These are phyloP conservation scores for Lindbergichthys nudifrons DNA, from an alignment of 2,797 vertebrate genomes.

Conservation along the genomic window DNA sequence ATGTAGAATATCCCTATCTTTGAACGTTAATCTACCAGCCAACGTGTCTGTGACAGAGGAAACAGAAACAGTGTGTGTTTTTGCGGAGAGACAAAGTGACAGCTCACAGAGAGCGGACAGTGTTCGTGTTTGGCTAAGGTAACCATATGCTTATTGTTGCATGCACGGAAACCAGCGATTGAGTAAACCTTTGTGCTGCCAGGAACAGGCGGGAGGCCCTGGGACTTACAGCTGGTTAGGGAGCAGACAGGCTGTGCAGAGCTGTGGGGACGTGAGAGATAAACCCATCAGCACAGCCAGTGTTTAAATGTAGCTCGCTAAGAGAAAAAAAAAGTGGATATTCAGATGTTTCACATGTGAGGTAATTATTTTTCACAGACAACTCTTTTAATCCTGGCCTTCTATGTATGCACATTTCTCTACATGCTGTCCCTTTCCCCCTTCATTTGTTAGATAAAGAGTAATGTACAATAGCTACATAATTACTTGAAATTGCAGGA, in stretches of 20 bases:
- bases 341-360: slow-evolving; percentile 35
- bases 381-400: slow-evolving; percentile 6
- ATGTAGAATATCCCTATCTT: not conserved
- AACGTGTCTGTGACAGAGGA: slow-evolving; percentile 12
- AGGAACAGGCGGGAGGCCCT: slow-evolving; percentile 51
- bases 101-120: slow-evolving; percentile 8
- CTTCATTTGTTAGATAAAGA: not conserved
- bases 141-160: slow-evolving; percentile 54
- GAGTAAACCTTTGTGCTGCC: slow-evolving; percentile 64
- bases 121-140: slow-evolving; percentile 47
- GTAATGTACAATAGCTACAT: not conserved
- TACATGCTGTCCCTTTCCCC: not conserved
- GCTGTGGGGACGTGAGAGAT: slow-evolving; percentile 60
- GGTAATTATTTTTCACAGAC: slow-evolving; percentile 23
- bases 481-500: not conserved
- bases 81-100: slow-evolving; percentile 24
- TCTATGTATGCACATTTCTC: slow-evolving; percentile 9
- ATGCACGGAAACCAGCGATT: slow-evolving; percentile 53
- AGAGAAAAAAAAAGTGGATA: slow-evolving; percentile 35
- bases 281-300: slow-evolving; percentile 68
- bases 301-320: slow-evolving; percentile 45
- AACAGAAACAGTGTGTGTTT: slow-evolving; percentile 10
- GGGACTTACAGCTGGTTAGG: slow-evolving; percentile 69
- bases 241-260: slow-evolving; percentile 66
- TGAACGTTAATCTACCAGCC: slow-evolving; percentile 12